These are phyloP conservation scores for Phortica magna DNA, from an alignment of 2,888 invertebrate species.

Conservation along the genomic window DNA sequence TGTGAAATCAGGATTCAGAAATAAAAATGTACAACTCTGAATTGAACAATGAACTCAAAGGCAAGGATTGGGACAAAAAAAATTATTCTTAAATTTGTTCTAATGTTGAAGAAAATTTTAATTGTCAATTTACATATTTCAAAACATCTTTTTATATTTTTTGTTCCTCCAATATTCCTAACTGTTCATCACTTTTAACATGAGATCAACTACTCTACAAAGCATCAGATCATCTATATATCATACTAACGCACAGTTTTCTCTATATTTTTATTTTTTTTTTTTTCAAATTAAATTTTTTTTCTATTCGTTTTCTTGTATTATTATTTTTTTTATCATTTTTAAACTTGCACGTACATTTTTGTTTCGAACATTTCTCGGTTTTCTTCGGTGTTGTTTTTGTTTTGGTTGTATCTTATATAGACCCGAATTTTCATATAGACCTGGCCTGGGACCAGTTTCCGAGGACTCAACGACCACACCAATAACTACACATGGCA, in stretches of 20 bases:
- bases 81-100: too few relatives aligned
- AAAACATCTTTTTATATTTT: too few relatives aligned
- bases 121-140: too few relatives aligned
- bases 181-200: neutral
- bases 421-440: slow-evolving; percentile 91
- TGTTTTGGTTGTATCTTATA: slow-evolving; percentile 46
- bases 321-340: slow-evolving; percentile 41
- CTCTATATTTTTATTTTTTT: slow-evolving; percentile 33
- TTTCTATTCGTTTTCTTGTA: slow-evolving; percentile 50
- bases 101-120: too few relatives aligned
- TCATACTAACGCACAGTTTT: slow-evolving; percentile 32
- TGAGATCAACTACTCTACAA: neutral
- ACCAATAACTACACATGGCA: slow-evolving; percentile 74
- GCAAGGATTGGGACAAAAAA: too few relatives aligned
- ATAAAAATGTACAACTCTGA: slow-evolving; percentile 19
- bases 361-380: slow-evolving; percentile 43
- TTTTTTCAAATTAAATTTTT: slow-evolving; percentile 51
- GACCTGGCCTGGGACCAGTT: slow-evolving; percentile 84
- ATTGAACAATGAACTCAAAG: neutral
- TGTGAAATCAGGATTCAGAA: neutral
- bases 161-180: neutral
- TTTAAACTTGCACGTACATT: slow-evolving; percentile 24
- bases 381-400: slow-evolving; percentile 48
- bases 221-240: neutral
- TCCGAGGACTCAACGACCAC: slow-evolving; percentile 79